Conservation (phyloP, 2,113 vertebrate species). For the Scortum barcoo region DNA sequence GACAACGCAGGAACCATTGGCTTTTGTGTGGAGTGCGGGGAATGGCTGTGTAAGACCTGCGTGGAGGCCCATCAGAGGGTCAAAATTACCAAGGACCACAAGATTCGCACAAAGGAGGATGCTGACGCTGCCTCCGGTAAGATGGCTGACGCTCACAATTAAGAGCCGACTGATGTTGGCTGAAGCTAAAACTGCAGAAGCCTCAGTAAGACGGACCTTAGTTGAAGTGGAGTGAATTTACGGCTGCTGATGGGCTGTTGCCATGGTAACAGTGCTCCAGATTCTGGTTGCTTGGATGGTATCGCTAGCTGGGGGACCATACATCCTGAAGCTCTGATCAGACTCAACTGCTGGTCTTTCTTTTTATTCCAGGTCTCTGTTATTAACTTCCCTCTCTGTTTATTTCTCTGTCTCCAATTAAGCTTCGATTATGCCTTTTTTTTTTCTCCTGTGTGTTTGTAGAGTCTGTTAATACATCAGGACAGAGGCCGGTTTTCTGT, state of each 20-base stretch:
- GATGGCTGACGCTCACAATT: conserved; percentile 15
- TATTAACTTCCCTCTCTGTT: not conserved
- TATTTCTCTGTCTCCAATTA: not conserved
- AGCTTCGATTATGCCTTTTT: not conserved
- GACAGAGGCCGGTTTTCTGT: conserved; percentile 97
- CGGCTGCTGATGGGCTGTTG: conserved; percentile 54
- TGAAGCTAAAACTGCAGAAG: conserved; percentile 8
- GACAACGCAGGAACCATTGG: conserved; percentile 96
- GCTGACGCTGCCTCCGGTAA: conserved; percentile 88
- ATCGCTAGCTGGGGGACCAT: conserved; percentile 14
- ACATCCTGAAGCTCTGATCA: conserved; percentile 4
- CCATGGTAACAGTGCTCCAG: conserved; percentile 67
- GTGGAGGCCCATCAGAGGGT: conserved; percentile 98
- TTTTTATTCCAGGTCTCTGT: not conserved
- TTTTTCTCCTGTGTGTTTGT: conserved; percentile 55
- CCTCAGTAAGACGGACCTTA: conserved; percentile 15
- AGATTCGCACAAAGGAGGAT: conserved; percentile 97
- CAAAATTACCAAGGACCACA: conserved; percentile 99
- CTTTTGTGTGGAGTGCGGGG: conserved; percentile 96
- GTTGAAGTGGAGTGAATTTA: conserved; percentile 8
- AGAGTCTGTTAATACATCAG: conserved; percentile 93
- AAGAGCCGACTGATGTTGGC: not conserved
- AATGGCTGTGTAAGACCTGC: conserved; percentile 98
- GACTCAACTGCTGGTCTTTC: not conserved
- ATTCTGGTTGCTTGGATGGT: conserved; percentile 31